Conservation (phyloP, 2,888 invertebrate genomes). For the Crossocerus cetratus region DNA sequence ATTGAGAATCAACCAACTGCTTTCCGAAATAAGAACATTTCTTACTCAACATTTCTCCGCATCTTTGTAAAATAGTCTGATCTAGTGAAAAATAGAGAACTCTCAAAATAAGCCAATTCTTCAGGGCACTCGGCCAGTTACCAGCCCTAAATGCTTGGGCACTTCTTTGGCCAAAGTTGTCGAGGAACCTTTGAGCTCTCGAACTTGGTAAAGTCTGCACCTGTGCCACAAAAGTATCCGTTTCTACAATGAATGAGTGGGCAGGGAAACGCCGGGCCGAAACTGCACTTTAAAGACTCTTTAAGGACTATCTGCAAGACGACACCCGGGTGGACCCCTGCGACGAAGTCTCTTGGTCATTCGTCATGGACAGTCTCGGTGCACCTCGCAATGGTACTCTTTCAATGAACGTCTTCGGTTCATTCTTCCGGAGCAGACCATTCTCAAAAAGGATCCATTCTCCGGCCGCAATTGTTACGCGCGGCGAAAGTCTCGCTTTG, state of each 20-base stretch:
- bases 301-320: slow-evolving; percentile 35
- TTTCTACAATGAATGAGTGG: slow-evolving; percentile 53
- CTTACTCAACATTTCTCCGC: slow-evolving; percentile 28
- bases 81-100: too few relatives aligned
- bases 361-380: slow-evolving; percentile 38
- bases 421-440: slow-evolving; percentile 27
- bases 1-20: slow-evolving; percentile 68
- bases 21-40: slow-evolving; percentile 45
- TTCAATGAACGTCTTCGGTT: slow-evolving; percentile 41
- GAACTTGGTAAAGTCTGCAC: slow-evolving; percentile 33
- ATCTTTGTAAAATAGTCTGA: background rate
- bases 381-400: slow-evolving; percentile 16
- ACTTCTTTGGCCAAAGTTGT: background rate
- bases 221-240: slow-evolving; percentile 55
- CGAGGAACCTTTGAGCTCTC: too few relatives aligned
- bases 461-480: background rate
- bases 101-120: background rate
- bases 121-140: background rate
- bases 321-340: slow-evolving; percentile 27
- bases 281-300: slow-evolving; percentile 50
- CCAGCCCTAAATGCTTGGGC: background rate
- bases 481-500: background rate
- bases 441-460: slow-evolving; percentile 11
- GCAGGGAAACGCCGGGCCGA: slow-evolving; percentile 16
- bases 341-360: slow-evolving; percentile 37